phyloP scores from a whole-genome alignment of 2,888 invertebrate genomes.

The Saturnia japonica region DNA sequence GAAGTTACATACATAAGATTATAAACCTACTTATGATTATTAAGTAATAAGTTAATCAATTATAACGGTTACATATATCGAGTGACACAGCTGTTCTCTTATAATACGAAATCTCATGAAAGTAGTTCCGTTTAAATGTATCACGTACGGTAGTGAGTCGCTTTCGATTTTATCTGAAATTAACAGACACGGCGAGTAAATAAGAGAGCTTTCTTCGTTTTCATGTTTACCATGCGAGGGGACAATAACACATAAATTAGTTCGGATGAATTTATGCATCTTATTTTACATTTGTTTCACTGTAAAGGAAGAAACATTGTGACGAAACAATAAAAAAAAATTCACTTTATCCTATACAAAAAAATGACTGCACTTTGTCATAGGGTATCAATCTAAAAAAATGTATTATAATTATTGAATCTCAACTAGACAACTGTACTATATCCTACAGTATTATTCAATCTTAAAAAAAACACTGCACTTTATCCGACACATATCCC shows the following conservation, averaged over 20 bases:
- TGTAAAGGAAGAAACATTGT: too few relatives aligned
- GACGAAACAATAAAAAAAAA: too few relatives aligned
- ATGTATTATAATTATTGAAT: not conserved
- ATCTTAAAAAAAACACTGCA: not conserved
- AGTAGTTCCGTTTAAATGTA: not conserved
- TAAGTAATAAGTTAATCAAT: not conserved
- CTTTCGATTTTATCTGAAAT: conserved; percentile 37
- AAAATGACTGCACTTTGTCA: not conserved
- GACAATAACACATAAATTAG: not conserved
- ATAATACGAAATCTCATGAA: not conserved
- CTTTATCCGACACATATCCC: not conserved
- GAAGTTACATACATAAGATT: not conserved
- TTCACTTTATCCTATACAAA: too few relatives aligned
- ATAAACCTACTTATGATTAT: not conserved
- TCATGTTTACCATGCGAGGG: not conserved
- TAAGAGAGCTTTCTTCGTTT: not conserved
- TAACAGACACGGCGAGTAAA: conserved; percentile 26
- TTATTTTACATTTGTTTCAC: too few relatives aligned
- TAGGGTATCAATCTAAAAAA: not conserved
- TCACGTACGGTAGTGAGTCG: conserved; percentile 23
- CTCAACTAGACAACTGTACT: not conserved
- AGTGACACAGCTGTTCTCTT: not conserved
- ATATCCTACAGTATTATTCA: not conserved
- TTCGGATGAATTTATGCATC: too few relatives aligned
- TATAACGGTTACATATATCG: not conserved